Percentiles rank a stretch among this genome's conserved stretches.
Evolutionary conservation across 2,113 vertebrate genomes (phyloP).

Genomic region (Ammospiza nelsoni): DNA sequence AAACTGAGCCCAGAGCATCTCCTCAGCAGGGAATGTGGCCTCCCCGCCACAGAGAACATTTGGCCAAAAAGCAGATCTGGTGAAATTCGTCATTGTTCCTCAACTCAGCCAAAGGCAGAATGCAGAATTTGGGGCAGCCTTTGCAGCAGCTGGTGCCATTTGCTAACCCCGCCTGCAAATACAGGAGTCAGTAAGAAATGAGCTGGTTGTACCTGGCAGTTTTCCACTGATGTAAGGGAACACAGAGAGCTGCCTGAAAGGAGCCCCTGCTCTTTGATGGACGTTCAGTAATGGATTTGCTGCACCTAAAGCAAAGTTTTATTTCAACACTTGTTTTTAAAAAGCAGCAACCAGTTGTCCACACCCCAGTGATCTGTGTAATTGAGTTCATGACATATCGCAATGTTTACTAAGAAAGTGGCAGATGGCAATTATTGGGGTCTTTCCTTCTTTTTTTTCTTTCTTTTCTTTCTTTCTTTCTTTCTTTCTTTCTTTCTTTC

Average conservation of each 20-base stretch:
- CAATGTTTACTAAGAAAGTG: constrained; percentile 17
- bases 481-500: no score
- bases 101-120: not conserved
- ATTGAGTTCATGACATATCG: not conserved
- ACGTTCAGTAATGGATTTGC: constrained; percentile 20
- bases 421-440: constrained; percentile 1
- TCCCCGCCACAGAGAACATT: not conserved
- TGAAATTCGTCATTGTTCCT: not conserved
- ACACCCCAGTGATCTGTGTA: not conserved
- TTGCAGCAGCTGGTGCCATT: not conserved
- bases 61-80: not conserved
- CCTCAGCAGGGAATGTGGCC: accelerated
- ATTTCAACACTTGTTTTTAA: constrained; percentile 26
- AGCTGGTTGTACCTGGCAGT: not conserved
- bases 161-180: not conserved
- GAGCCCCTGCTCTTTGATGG: not conserved
- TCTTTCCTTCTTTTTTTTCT: no score
- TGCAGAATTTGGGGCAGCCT: not conserved
- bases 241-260: not conserved
- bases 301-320: constrained; percentile 22
- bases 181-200: not conserved
- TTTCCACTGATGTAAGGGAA: constrained; percentile 39
- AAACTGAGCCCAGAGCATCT: not conserved
- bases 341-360: not conserved
- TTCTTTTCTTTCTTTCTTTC: not conserved